Conservation (phyloP, 2,113 vertebrate genomes). For the Suricata suricatta region DNA sequence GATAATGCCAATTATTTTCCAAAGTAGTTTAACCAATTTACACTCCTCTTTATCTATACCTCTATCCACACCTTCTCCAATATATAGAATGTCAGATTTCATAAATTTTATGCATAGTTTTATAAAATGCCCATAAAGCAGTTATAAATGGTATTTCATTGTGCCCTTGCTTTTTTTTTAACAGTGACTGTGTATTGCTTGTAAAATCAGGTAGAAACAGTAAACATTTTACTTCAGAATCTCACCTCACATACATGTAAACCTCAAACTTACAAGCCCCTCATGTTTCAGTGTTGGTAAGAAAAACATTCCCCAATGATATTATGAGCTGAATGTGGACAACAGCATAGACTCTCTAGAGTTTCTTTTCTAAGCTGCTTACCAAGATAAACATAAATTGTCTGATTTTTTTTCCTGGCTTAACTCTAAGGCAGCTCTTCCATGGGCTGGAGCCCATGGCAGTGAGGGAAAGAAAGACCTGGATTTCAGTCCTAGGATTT, state of each 20-base stretch:
- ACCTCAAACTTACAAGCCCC: not conserved
- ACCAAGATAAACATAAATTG: not conserved
- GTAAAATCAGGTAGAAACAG: not conserved
- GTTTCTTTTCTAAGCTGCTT: slow-evolving; percentile 35
- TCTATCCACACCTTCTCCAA: not conserved
- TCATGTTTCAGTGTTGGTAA: not conserved
- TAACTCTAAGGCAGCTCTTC: not conserved
- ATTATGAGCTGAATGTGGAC: not conserved
- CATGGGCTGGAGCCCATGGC: not conserved
- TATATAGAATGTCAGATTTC: not conserved
- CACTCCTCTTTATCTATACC: not conserved
- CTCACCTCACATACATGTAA: not conserved
- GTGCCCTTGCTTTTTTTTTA: not conserved
- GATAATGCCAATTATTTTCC: not conserved
- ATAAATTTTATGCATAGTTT: not conserved
- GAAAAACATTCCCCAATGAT: not conserved
- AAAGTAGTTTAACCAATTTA: not conserved
- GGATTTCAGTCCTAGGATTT: not conserved
- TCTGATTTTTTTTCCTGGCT: not conserved
- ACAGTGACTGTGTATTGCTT: not conserved
- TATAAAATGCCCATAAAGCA: not conserved
- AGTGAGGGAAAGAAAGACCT: not conserved
- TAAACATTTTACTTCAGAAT: not conserved
- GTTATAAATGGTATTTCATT: not conserved
- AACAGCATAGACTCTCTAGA: not conserved